A percentile compares a stretch with the other conserved stretches of the same genome.
Conservation (phyloP, 1,140 invertebrate species). For the Dreissena rostriformis region DNA sequence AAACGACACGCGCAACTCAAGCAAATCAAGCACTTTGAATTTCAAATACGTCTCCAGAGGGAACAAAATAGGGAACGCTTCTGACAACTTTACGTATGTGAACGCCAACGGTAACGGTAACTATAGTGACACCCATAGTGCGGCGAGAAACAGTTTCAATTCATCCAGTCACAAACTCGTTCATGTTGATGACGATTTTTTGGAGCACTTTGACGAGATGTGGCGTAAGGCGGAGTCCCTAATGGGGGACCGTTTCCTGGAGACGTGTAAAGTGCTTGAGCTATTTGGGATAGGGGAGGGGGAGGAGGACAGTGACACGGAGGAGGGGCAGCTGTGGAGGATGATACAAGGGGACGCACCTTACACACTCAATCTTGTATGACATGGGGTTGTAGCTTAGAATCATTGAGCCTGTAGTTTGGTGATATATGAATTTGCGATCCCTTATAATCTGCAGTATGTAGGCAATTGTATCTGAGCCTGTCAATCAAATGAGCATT, state of each 20-base stretch:
- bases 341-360: constrained; percentile 73
- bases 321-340: constrained; percentile 71
- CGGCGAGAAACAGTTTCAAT: background rate
- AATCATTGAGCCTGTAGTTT: background rate
- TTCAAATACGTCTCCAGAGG: constrained; percentile 37
- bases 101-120: background rate
- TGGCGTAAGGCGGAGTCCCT: constrained; percentile 66
- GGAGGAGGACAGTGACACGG: constrained; percentile 65
- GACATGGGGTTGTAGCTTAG: too few relatives aligned
- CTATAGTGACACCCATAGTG: background rate
- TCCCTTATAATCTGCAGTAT: background rate
- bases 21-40: constrained; percentile 30
- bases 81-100: too few relatives aligned
- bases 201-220: constrained; percentile 34
- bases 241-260: constrained; percentile 60
- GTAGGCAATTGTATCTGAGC: background rate
- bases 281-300: constrained; percentile 70
- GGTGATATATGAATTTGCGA: background rate
- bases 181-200: constrained; percentile 18
- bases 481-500: background rate
- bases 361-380: constrained; percentile 64
- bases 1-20: constrained; percentile 27
- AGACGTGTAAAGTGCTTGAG: constrained; percentile 62
- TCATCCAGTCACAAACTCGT: constrained; percentile 10
- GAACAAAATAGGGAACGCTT: background rate